Conservation (phyloP, 2,797 vertebrate genomes). For the Sternotherus odoratus region DNA sequence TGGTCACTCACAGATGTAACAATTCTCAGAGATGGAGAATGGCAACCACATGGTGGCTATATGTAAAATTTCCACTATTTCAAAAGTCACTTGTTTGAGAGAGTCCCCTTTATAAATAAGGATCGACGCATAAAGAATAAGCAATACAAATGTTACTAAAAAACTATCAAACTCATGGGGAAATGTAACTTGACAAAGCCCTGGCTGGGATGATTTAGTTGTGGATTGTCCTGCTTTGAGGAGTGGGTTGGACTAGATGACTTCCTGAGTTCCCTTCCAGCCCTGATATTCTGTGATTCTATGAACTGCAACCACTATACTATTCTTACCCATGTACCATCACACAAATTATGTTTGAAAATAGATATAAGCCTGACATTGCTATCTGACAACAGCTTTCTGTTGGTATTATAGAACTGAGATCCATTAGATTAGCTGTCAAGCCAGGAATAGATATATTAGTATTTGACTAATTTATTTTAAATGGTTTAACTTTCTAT, state of each 20-base stretch:
- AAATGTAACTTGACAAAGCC: not conserved
- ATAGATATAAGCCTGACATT: not conserved
- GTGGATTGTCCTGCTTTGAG: no score
- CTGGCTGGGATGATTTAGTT: no score
- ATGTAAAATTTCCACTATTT: not conserved
- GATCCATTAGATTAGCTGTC: not conserved
- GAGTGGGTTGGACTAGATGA: no score
- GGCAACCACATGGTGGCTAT: not conserved
- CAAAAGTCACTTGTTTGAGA: not conserved
- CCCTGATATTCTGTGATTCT: no score
- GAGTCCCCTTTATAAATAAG: not conserved
- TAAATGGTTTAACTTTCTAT: not conserved
- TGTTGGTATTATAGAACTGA: not conserved
- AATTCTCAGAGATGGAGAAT: not conserved
- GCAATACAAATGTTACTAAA: not conserved
- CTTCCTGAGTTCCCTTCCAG: no score
- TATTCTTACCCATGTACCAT: not conserved
- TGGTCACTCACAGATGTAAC: not conserved
- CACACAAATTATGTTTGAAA: not conserved
- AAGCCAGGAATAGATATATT: not conserved
- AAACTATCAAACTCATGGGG: not conserved
- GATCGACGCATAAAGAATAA: not conserved
- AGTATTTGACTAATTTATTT: not conserved
- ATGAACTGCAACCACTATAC: not conserved
- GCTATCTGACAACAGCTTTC: not conserved